Conservation (phyloP, 2,797 vertebrate genomes). For the Coreius guichenoti region DNA sequence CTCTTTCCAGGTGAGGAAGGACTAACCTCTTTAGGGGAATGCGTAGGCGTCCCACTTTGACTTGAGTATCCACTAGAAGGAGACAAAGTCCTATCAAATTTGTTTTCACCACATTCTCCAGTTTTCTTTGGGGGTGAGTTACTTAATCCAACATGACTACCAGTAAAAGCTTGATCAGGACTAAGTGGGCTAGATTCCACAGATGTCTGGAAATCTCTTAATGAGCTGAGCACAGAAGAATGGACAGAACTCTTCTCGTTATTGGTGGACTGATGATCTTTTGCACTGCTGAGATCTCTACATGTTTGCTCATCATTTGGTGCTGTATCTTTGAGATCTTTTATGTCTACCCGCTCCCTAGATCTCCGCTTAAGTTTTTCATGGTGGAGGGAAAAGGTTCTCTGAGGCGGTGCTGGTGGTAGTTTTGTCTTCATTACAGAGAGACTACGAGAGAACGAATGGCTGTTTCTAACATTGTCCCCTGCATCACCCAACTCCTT, state of each 20-base stretch:
- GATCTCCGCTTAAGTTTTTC: conserved; percentile 69
- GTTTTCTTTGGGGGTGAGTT: conserved; percentile 71
- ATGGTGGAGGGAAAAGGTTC: conserved; percentile 86
- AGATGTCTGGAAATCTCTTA: conserved; percentile 56
- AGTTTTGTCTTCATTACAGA: conserved; percentile 91
- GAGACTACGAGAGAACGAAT: conserved; percentile 81
- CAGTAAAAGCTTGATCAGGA: conserved; percentile 52
- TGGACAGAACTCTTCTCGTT: conserved; percentile 59
- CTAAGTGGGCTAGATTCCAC: conserved; percentile 53
- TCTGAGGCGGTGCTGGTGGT: conserved; percentile 84
- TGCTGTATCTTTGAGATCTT: conserved; percentile 58
- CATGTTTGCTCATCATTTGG: conserved; percentile 44
- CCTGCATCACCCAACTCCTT: conserved; percentile 63
- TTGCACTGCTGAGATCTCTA: conserved; percentile 61
- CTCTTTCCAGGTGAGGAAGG: conserved; percentile 80
- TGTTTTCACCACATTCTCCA: conserved; percentile 71
- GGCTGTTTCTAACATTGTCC: conserved; percentile 81
- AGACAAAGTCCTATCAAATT: conserved; percentile 92
- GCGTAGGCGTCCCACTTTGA: conserved; percentile 93
- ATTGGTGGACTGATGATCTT: conserved; percentile 65
- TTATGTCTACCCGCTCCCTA: conserved; percentile 56
- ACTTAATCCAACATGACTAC: conserved; percentile 59
- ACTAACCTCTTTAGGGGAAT: conserved; percentile 84
- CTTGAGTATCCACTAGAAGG: conserved; percentile 98
- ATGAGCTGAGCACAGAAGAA: conserved; percentile 60